Base-by-base conservation (phyloP, 2,888 invertebrate genomes). In the Papilio gigon region DNA sequence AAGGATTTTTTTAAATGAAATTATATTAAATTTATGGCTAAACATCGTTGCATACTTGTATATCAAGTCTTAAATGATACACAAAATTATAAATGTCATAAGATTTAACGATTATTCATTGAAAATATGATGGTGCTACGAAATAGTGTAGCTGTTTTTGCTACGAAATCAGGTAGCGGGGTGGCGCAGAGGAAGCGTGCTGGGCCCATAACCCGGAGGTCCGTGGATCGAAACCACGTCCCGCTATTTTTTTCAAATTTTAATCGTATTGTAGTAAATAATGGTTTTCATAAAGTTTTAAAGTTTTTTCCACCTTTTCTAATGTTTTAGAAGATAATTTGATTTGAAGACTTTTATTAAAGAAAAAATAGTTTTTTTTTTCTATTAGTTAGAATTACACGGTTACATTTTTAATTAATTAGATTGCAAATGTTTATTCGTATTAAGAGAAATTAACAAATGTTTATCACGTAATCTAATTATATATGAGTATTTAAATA, bases 141-240 rank as follows among this genome's bases (percentile, higher is more conserved):
- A 59, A 14, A 59, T 22, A 59, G 6, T 37, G 59, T 56, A 56
- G 56, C n/a, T 8, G 6, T 17, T 33, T 33, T 56, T 17, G 56
- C 33, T 56, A 56, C 33, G 56, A 33, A 33, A 9, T 2, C 33
- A 33, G 17, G 56, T 33, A 56, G 56, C 56, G 17, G 30, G 56
- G n/a, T 95, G 95, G 95, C 95, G 95, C 95, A 95, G 95, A 94
- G 95, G 95, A 95, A 94, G 95, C 95, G 95, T 95, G 95, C 95
- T 95, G 95, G 95, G 95, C 95, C 95, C 95, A 95, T 95, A 95
- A 95, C 95, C 96, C 96, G 96, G 96, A 96, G 96, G 95, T 96
- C 96, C 96, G 96, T 96, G 95, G 95, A 95, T 95, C 95, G 95
- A 95, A 95, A 95, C 95, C 95, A 95, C 94, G 95, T 56, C 22